These are phyloP conservation scores for Catharus fuscescens DNA, from an alignment of 2,113 vertebrate genomes.

Conservation along the genomic window DNA sequence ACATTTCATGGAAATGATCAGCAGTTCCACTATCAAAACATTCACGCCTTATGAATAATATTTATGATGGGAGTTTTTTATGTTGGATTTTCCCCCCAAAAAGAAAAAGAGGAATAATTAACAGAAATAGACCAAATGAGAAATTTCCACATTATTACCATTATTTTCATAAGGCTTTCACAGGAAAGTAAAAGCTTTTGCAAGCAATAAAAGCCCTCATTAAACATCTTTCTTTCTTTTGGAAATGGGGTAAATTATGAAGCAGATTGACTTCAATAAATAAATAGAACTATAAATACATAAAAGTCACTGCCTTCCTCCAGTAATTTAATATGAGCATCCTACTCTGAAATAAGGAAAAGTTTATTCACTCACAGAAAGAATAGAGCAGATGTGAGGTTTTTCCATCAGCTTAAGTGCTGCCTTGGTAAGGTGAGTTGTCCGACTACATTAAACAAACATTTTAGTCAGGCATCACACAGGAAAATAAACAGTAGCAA, in stretches of 20 bases:
- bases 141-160: slow-evolving; percentile 52
- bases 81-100: background rate
- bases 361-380: slow-evolving; percentile 57
- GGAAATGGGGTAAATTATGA: slow-evolving; percentile 54
- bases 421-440: slow-evolving; percentile 59
- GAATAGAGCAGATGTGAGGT: slow-evolving; percentile 61
- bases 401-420: slow-evolving; percentile 58
- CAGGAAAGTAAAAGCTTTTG: slow-evolving; percentile 58
- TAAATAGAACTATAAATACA: slow-evolving; percentile 65
- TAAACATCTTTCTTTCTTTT: slow-evolving; percentile 54
- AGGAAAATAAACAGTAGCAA: slow-evolving; percentile 76
- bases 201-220: slow-evolving; percentile 61
- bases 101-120: slow-evolving; percentile 51
- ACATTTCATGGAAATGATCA: slow-evolving; percentile 67
- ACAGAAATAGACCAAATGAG: slow-evolving; percentile 44
- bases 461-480: slow-evolving; percentile 70
- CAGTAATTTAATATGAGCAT: slow-evolving; percentile 59
- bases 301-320: slow-evolving; percentile 48
- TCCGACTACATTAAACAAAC: slow-evolving; percentile 67
- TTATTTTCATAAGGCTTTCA: slow-evolving; percentile 58
- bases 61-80: slow-evolving; percentile 63
- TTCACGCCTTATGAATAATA: slow-evolving; percentile 66
- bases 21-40: slow-evolving; percentile 58
- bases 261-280: slow-evolving; percentile 62
- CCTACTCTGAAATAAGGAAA: slow-evolving; percentile 56